Base-by-base conservation (phyloP, 2,888 invertebrate genomes). In the Polyploca ridens region DNA sequence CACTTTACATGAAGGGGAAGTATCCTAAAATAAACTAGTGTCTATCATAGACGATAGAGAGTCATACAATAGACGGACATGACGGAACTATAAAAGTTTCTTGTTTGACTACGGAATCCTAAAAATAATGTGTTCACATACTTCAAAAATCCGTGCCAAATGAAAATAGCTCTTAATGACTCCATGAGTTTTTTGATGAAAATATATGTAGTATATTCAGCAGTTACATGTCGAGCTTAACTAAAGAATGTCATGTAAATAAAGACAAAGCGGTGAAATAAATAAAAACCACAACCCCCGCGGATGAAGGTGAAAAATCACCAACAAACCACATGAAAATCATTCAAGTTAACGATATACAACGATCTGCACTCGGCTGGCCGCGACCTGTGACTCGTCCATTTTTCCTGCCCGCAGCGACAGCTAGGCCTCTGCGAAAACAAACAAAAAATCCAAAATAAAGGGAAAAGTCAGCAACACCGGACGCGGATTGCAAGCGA, bases 271-370 rank as follows among this genome's bases (percentile, higher is more conserved):
- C 70, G 74, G 76, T 72, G 67, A 66, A 60, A 41, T 27, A 27
- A 19, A 41, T 61, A 41, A 61, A 44, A 41, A 41, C 19, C 7
- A 16, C 54, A 61, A 27, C 27, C 14, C 16, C 11, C 35, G 7
- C 0, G 72, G 76, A 76, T 74, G 74, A 78, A 86, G 77, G 84
- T 87, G 84, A 87, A 86, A 88, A 84, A 85, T 85, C 80, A 79
- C 83, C 76, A 82, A 85, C 87, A 87, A 87, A 87, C 86, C 87
- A 80, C 84, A 84, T 81, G 81, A 80, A 82, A 87, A 89, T 89
- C 88, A 88, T 85, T 90, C 87, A 87, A 87, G 84, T 86, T 89
- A 89, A 88, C 89, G 84, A 82, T 82, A 78, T 87, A 90, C 89
- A 89, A 72, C 85, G 88, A 85, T 88, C 82, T 84, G 88, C 89